A percentile compares a stretch with the other conserved stretches of the same genome.
Evolutionary conservation across 2,113 vertebrate genomes (phyloP).

Genomic region (Alces alces): DNA sequence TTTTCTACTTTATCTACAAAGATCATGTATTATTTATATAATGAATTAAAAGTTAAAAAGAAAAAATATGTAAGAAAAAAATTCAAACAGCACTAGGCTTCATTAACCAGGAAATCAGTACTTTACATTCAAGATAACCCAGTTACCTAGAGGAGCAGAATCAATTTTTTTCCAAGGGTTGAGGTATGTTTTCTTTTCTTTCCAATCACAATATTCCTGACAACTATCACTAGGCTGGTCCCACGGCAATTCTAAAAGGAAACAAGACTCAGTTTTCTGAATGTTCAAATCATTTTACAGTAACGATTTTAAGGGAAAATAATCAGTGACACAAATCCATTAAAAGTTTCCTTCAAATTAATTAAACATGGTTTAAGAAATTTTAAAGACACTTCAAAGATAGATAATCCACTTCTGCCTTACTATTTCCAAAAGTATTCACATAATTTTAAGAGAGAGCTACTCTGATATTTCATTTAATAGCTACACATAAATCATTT

Average conservation of each 20-base stretch:
- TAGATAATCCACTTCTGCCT: background rate
- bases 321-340: background rate
- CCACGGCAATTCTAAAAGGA: slow-evolving; percentile 92
- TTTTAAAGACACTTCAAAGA: background rate
- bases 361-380: slow-evolving; percentile 7
- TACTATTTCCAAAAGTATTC: background rate
- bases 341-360: background rate
- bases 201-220: slow-evolving; percentile 96
- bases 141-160: slow-evolving; percentile 81
- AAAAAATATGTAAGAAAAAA: background rate
- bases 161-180: slow-evolving; percentile 97
- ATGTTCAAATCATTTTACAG: background rate
- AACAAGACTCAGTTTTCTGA: background rate
- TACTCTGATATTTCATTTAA: background rate
- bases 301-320: background rate
- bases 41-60: background rate
- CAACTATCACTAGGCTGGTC: slow-evolving; percentile 95
- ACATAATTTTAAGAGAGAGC: background rate
- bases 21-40: background rate
- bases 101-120: background rate
- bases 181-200: slow-evolving; percentile 92
- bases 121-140: background rate
- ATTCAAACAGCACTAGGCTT: slow-evolving; percentile 2
- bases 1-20: slow-evolving; percentile 2
- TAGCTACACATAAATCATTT: background rate